phyloP scores from a whole-genome alignment of 2,797 vertebrate genomes.

The Labeo calbasu region DNA sequence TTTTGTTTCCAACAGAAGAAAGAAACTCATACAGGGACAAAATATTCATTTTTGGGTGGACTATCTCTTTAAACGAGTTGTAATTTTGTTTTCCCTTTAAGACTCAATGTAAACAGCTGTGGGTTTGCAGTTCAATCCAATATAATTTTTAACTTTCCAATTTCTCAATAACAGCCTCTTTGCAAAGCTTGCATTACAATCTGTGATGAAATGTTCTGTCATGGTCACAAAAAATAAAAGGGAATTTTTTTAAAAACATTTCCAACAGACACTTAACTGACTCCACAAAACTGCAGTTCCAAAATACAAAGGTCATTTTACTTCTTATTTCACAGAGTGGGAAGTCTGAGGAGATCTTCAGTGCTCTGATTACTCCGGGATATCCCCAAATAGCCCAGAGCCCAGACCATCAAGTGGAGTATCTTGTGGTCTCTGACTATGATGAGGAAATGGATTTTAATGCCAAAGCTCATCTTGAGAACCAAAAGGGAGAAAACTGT shows the following conservation, averaged over 20 bases:
- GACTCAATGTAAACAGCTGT: not conserved
- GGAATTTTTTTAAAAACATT: not conserved
- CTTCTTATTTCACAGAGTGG: slow-evolving; percentile 75
- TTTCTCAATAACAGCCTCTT: not conserved
- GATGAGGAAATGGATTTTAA: slow-evolving; percentile 70
- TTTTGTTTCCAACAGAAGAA: not conserved
- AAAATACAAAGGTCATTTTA: not conserved
- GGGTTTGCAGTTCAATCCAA: not conserved
- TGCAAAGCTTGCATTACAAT: not conserved
- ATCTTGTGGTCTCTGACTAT: slow-evolving; percentile 83
- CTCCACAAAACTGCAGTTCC: not conserved
- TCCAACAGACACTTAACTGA: not conserved
- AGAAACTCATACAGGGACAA: not conserved
- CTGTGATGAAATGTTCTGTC: not conserved
- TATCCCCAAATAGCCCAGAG: slow-evolving; percentile 78
- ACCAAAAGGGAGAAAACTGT: not conserved
- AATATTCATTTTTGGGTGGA: not conserved
- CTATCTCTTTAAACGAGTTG: not conserved
- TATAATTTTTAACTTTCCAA: not conserved
- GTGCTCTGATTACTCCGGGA: slow-evolving; percentile 78
- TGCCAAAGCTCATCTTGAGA: slow-evolving; percentile 48
- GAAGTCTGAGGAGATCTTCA: slow-evolving; percentile 81
- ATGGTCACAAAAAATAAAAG: not conserved
- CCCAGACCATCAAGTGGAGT: slow-evolving; percentile 83
- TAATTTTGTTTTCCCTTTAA: not conserved